phyloP scores from a whole-genome alignment of 2,113 vertebrate species.

The Isurus oxyrinchus region DNA sequence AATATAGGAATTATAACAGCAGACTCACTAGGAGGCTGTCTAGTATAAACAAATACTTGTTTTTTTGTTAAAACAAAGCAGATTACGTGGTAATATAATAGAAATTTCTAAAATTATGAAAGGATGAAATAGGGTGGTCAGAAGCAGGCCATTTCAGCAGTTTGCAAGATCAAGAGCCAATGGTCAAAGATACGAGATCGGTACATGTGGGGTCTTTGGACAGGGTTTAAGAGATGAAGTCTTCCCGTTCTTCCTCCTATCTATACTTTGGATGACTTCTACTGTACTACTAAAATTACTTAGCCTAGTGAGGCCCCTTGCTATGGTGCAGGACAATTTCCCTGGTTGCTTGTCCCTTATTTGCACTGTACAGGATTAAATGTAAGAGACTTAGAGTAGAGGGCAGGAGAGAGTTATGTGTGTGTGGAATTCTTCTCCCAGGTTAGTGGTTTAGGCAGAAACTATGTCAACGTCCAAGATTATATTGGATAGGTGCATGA shows the following conservation, averaged over 20 bases:
- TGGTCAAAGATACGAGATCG: background rate
- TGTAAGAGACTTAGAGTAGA: background rate
- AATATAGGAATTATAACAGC: background rate
- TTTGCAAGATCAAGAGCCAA: background rate
- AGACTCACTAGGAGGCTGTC: background rate
- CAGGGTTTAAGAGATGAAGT: background rate
- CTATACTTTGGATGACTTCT: background rate
- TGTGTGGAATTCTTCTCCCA: background rate
- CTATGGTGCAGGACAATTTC: background rate
- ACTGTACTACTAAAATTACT: background rate
- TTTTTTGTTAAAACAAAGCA: background rate
- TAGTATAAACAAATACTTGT: background rate
- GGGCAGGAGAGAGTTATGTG: background rate
- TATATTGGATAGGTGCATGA: background rate
- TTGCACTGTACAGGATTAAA: background rate
- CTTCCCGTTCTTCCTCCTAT: background rate
- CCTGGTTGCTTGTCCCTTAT: background rate
- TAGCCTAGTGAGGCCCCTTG: background rate
- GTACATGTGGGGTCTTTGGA: background rate
- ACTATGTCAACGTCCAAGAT: conserved; percentile 3
- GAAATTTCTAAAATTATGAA: background rate
- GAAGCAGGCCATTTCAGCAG: background rate
- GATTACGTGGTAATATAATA: background rate
- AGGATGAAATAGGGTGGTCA: background rate
- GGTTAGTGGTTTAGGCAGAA: background rate